Percentiles rank a stretch among this genome's conserved stretches.
Conservation (phyloP, 2,113 vertebrate genomes). For the Phodopus roborovskii region DNA sequence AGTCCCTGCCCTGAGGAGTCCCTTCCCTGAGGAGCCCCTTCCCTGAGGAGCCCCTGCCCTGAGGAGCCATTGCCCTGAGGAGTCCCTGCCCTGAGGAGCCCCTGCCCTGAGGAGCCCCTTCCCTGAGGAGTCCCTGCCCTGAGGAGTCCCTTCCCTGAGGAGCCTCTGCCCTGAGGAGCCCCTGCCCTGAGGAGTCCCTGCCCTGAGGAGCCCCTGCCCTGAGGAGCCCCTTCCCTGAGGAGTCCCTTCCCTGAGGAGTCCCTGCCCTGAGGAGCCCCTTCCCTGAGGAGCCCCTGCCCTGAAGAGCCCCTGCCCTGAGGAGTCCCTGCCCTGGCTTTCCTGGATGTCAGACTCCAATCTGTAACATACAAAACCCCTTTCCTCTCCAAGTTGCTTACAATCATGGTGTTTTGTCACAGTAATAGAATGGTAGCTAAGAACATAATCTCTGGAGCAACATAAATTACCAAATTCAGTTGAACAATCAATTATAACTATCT, state of each 20-base stretch:
- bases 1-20: background rate
- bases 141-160: background rate
- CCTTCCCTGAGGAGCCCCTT: background rate
- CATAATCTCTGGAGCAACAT: background rate
- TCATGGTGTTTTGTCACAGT: background rate
- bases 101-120: background rate
- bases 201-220: background rate
- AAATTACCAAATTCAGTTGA: background rate
- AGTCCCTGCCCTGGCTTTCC: background rate
- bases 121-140: background rate
- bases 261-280: background rate
- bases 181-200: no score
- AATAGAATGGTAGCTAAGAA: background rate
- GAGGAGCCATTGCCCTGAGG: background rate
- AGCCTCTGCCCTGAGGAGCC: no score
- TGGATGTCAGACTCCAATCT: background rate
- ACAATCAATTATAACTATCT: background rate
- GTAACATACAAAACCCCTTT: no score
- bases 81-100: background rate
- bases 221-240: background rate
- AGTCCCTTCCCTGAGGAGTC: background rate
- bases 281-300: background rate
- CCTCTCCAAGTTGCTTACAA: background rate
- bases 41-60: no score
- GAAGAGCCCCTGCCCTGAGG: background rate